phyloP scores from a whole-genome alignment of 2,113 vertebrate species.

The Cromileptes altivelis region DNA sequence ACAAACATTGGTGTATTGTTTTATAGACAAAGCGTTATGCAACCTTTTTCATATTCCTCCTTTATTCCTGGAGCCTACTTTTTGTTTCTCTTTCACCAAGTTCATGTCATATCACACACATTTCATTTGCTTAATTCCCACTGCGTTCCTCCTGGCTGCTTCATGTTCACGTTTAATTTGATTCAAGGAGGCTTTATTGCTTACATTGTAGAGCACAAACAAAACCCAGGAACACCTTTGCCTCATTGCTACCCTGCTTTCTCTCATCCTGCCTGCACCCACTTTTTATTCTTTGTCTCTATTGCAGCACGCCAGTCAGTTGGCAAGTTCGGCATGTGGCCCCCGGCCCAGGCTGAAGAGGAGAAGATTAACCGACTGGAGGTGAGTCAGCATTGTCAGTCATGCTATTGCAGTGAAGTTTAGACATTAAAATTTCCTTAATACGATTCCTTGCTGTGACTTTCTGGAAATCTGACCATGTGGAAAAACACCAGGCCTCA shows the following conservation, averaged over 20 bases:
- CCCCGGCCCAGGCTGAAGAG: conserved; percentile 74
- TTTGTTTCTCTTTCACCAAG: neutral
- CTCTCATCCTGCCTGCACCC: neutral
- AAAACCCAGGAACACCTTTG: conserved; percentile 31
- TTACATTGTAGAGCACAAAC: neutral
- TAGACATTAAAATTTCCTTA: neutral
- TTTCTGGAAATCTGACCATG: neutral
- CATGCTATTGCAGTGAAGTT: neutral
- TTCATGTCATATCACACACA: conserved; percentile 2
- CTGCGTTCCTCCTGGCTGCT: neutral
- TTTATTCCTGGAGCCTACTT: neutral
- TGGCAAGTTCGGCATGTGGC: conserved; percentile 86
- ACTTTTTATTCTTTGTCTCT: conserved; percentile 28
- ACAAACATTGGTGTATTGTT: conserved; percentile 12
- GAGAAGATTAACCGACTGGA: conserved; percentile 49
- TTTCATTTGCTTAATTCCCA: conserved; percentile 3
- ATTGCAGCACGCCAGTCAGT: conserved; percentile 82
- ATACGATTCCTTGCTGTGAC: neutral
- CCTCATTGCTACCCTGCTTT: neutral
- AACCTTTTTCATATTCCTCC: conserved; percentile 6
- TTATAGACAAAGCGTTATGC: conserved; percentile 11
- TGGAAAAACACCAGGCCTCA: neutral
- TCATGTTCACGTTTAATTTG: conserved; percentile 28
- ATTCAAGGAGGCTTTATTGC: conserved; percentile 27
- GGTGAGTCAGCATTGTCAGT: conserved; percentile 60